A percentile compares a stretch with the other conserved stretches of the same genome.
These are phyloP conservation scores for Tyto alba DNA, from an alignment of 2,113 vertebrate species.

Conservation along the genomic window DNA sequence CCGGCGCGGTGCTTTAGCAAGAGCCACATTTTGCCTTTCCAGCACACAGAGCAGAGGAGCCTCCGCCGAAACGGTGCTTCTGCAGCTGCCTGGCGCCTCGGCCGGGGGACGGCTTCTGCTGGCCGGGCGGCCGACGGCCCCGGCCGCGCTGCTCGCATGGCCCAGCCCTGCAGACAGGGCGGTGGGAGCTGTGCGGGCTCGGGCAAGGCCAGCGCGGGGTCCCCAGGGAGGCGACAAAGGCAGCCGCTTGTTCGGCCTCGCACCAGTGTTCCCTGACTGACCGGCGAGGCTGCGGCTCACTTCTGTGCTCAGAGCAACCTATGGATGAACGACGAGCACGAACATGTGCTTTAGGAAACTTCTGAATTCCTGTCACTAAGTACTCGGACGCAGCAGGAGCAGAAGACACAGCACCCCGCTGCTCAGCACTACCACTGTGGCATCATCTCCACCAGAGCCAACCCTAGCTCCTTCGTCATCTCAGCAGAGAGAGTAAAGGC, in stretches of 20 bases:
- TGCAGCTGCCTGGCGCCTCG: accelerated
- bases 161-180: not conserved
- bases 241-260: not conserved
- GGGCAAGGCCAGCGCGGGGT: not conserved
- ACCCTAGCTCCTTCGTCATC: not conserved
- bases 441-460: not conserved
- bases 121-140: not conserved
- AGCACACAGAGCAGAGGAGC: not conserved
- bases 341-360: not conserved
- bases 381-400: not conserved
- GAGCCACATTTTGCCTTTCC: not conserved
- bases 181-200: not conserved
- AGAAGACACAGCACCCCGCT: not conserved
- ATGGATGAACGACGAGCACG: accelerated
- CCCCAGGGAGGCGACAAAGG: not conserved
- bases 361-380: too few species aligned
- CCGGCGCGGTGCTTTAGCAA: not conserved
- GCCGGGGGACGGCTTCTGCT: accelerated
- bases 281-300: not conserved
- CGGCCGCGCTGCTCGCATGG: not conserved
- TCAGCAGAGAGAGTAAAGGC: not conserved
- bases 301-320: not conserved
- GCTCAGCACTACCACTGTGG: not conserved
- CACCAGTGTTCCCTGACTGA: not conserved
- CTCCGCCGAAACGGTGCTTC: not conserved